Base-by-base conservation (phyloP, 2,888 invertebrate genomes). In the Tanytarsus gracilentus region DNA sequence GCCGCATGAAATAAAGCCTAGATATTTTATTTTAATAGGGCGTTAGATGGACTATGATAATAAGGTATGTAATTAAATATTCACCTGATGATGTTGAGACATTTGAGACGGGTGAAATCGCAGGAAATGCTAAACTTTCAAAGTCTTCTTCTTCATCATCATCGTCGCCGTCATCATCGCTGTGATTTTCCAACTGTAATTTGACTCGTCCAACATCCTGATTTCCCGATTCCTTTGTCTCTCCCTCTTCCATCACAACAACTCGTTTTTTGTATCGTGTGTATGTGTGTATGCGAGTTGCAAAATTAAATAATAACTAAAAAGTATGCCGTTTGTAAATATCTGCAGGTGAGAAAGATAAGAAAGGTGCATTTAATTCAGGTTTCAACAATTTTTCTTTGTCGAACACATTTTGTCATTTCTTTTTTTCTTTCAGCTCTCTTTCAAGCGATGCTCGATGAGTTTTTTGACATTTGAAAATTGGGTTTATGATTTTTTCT, bases 71-170 rank as follows among this genome's bases (percentile, higher is more conserved):
- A n/a, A n/a, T n/a, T n/a, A n/a, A n/a, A n/a, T n/a, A n/a, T n/a
- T n/a, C n/a, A n/a, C n/a, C 58, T 2, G 58, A 58, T 14, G 55
- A 55, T 6, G 55, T n/a, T 1, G 39, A 39, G 21, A 40, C 40
- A 8, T 53, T 53, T 16, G 56, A 56, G 3, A 56, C 18, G 27
- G 58, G 58, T 7, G 58, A 58, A 7, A 48, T 58, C 1, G 58
- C 58, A 30, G 58, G 58, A n/a, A 55, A 33, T 23, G 23, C n/a
- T 5, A n/a, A 33, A 23, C 21, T 23, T n/a, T 44, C 44, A 23
- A 11, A 9, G n/a, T 33, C 11, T n/a, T 33, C 33, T 11, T n/a
- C n/a, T n/a, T 33, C 33, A 33, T n/a, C n/a, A 33, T 44, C 18
- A 23, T 44, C 18, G 1, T 44, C 40, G 2, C 2, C 4, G 16